Percentiles rank a stretch among this genome's conserved stretches.
Evolutionary conservation across 2,888 invertebrate species (phyloP).

Genomic region (Drosophila monieri): DNA sequence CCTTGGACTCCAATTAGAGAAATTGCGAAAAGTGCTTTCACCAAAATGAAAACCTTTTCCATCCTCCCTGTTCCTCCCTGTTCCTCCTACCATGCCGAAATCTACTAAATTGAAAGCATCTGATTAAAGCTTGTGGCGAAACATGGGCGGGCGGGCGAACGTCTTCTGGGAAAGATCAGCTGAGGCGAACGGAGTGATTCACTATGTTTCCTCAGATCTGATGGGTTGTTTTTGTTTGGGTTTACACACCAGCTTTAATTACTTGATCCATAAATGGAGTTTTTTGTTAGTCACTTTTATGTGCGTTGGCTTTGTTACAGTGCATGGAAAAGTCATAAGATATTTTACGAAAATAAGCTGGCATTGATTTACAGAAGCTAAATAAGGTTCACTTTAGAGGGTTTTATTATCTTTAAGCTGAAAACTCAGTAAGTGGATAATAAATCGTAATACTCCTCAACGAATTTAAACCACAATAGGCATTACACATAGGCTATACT

Average conservation of each 20-base stretch:
- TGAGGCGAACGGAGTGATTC: slow-evolving; percentile 45
- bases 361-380: background rate
- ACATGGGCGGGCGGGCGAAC: background rate
- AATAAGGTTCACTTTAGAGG: slow-evolving; percentile 1
- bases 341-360: slow-evolving; percentile 3
- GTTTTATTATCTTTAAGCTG: background rate
- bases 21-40: slow-evolving; percentile 66
- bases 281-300: slow-evolving; percentile 46
- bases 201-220: slow-evolving; percentile 11
- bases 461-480: background rate
- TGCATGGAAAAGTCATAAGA: slow-evolving; percentile 9
- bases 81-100: background rate
- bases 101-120: slow-evolving; percentile 33
- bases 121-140: slow-evolving; percentile 23
- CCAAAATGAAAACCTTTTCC: slow-evolving; percentile 58
- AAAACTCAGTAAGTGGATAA: background rate
- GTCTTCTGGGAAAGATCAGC: slow-evolving; percentile 53
- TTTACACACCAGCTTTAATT: slow-evolving; percentile 43
- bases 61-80: background rate
- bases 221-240: slow-evolving; percentile 13
- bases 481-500: too few relatives aligned
- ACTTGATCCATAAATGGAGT: slow-evolving; percentile 23
- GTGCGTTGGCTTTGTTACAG: background rate
- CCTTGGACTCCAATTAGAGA: slow-evolving; percentile 74
- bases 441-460: background rate